A percentile compares a stretch with the other conserved stretches of the same genome.
Evolutionary conservation across 2,888 invertebrate genomes (phyloP).

Genomic region (Slavum lentiscoides): DNA sequence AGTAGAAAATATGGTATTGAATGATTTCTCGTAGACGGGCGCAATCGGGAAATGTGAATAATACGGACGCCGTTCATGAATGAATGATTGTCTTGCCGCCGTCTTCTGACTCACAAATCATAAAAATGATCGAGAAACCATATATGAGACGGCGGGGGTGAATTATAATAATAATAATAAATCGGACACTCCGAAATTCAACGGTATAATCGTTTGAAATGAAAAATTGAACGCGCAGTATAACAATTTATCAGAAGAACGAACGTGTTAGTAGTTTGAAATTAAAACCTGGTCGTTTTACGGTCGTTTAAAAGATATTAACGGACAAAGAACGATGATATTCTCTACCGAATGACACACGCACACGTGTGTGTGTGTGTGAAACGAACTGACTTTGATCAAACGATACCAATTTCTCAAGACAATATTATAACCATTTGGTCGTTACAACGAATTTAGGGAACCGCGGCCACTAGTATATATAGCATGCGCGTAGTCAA

Average conservation of each 20-base stretch:
- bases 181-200: slow-evolving; percentile 12
- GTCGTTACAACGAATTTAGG: slow-evolving; percentile 22
- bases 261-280: slow-evolving; percentile 13
- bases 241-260: slow-evolving; percentile 19
- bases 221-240: slow-evolving; percentile 32
- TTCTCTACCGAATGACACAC: slow-evolving; percentile 30
- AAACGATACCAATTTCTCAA: slow-evolving; percentile 40
- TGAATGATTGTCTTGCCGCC: slow-evolving; percentile 7
- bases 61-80: neutral
- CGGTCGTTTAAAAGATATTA: slow-evolving; percentile 46
- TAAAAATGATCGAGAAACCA: slow-evolving; percentile 42
- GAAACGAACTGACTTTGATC: slow-evolving; percentile 35
- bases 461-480: neutral
- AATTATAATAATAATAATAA: neutral
- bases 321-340: slow-evolving; percentile 42
- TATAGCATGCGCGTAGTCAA: neutral
- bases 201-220: slow-evolving; percentile 24
- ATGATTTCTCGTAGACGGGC: neutral
- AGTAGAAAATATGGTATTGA: neutral
- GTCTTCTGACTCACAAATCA: slow-evolving; percentile 13
- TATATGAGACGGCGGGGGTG: slow-evolving; percentile 22
- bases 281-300: slow-evolving; percentile 30
- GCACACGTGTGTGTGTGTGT: no score
- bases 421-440: slow-evolving; percentile 33
- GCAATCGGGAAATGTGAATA: slow-evolving; percentile 12